Conservation (phyloP, 1,140 invertebrate genomes). For the Lepeophtheirus salmonis region DNA sequence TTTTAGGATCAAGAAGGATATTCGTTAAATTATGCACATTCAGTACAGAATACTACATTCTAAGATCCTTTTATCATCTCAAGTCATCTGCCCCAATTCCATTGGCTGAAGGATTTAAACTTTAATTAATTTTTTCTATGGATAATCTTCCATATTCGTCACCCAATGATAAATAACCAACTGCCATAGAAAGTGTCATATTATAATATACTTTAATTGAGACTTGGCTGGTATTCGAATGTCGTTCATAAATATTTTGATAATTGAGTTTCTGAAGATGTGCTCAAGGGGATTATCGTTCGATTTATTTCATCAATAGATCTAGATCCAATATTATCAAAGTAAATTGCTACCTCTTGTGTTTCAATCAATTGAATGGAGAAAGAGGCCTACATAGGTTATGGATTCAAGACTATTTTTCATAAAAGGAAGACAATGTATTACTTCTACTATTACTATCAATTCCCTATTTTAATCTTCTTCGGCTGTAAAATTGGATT, state of each 20-base stretch:
- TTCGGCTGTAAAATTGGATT: background rate
- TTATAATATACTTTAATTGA: background rate
- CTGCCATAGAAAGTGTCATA: background rate
- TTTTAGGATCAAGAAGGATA: constrained; percentile 58
- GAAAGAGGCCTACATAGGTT: background rate
- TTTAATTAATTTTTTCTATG: background rate
- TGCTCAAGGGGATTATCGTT: background rate
- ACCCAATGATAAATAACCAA: background rate
- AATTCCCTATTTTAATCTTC: background rate
- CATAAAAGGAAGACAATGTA: background rate
- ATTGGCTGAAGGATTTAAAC: background rate
- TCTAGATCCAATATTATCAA: background rate
- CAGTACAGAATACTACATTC: constrained; percentile 70
- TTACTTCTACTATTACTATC: background rate
- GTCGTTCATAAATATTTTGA: background rate
- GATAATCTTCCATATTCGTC: background rate
- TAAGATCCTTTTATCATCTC: constrained; percentile 21
- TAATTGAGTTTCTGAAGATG: background rate
- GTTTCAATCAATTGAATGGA: background rate
- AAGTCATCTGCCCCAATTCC: background rate
- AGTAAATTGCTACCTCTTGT: background rate
- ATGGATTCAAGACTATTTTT: background rate
- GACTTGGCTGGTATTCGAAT: background rate
- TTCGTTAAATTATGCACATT: constrained; percentile 70
- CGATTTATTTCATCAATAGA: background rate